phyloP scores from a whole-genome alignment of 2,888 invertebrate species.

The Napeogenes inachia region DNA sequence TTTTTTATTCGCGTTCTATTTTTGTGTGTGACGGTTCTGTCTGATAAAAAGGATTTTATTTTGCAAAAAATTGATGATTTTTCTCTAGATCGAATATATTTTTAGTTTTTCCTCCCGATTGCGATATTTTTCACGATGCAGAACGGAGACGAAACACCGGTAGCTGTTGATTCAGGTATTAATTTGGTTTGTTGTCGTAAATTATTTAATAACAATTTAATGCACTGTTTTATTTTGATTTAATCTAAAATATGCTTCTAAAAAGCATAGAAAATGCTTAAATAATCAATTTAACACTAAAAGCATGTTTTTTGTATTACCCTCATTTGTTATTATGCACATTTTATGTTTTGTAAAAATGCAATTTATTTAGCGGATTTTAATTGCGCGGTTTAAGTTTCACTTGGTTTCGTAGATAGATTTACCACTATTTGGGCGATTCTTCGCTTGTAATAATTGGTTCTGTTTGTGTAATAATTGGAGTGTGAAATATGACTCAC shows the following conservation, averaged over 20 bases:
- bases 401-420: constrained; percentile 66
- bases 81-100: constrained; percentile 53
- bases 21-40: constrained; percentile 76
- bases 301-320: constrained; percentile 54
- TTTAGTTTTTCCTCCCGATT: constrained; percentile 56
- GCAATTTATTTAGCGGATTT: constrained; percentile 34
- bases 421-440: constrained; percentile 62
- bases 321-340: constrained; percentile 44
- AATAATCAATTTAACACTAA: constrained; percentile 29
- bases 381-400: constrained; percentile 40
- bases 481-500: constrained; percentile 75
- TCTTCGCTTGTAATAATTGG: constrained; percentile 64
- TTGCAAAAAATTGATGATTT: constrained; percentile 64
- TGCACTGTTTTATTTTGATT: constrained; percentile 55
- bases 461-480: constrained; percentile 70
- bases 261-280: constrained; percentile 19
- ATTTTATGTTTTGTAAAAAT: constrained; percentile 32
- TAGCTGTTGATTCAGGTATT: constrained; percentile 63
- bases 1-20: constrained; percentile 77
- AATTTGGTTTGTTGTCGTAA: constrained; percentile 56
- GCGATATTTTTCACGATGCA: constrained; percentile 64
- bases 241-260: constrained; percentile 36
- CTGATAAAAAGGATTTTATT: constrained; percentile 58
- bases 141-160: constrained; percentile 70
- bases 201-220: constrained; percentile 55